These are phyloP conservation scores for Diadumene lineata DNA, from an alignment of 92 coral and sea anemone genomes.

Conservation along the genomic window DNA sequence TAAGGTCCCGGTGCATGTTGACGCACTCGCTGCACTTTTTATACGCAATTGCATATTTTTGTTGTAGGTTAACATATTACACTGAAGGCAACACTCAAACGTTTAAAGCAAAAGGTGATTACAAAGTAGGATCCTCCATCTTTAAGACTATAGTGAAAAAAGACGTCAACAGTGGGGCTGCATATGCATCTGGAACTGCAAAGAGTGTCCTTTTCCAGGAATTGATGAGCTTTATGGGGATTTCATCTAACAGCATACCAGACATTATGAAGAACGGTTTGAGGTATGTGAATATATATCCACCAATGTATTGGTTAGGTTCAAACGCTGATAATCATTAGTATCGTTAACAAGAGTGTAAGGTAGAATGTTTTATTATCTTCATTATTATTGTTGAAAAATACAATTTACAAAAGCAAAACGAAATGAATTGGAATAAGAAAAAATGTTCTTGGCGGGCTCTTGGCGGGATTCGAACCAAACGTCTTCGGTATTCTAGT, in stretches of 20 bases:
- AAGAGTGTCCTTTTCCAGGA: slow-evolving; percentile 54
- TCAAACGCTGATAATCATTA: too few relatives aligned
- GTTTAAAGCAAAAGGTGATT: slow-evolving; percentile 90
- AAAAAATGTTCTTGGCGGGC: too few relatives aligned
- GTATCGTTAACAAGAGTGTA: too few relatives aligned
- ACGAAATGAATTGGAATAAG: too few relatives aligned
- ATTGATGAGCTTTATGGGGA: slow-evolving; percentile 58
- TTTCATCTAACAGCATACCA: slow-evolving; percentile 56
- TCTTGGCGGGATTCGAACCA: too few relatives aligned
- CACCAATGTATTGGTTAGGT: not conserved
- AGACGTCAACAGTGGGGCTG: slow-evolving; percentile 51
- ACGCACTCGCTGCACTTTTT: too few relatives aligned
- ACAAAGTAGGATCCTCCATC: slow-evolving; percentile 55
- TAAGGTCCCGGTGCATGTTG: too few relatives aligned
- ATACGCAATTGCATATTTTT: not conserved
- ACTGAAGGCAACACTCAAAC: slow-evolving; percentile 87
- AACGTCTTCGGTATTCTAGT: too few relatives aligned
- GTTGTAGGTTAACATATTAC: slow-evolving; percentile 76
- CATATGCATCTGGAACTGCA: slow-evolving; percentile 66
- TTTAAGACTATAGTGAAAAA: slow-evolving; percentile 75
- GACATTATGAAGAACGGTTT: slow-evolving; percentile 52
- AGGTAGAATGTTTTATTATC: too few relatives aligned
- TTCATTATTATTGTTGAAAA: too few relatives aligned
- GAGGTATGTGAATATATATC: slow-evolving; percentile 59
- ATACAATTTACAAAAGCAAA: too few relatives aligned